These are phyloP conservation scores for Ctenochaetus hawaiiensis DNA, from an alignment of 2,797 vertebrate genomes.

Conservation along the genomic window DNA sequence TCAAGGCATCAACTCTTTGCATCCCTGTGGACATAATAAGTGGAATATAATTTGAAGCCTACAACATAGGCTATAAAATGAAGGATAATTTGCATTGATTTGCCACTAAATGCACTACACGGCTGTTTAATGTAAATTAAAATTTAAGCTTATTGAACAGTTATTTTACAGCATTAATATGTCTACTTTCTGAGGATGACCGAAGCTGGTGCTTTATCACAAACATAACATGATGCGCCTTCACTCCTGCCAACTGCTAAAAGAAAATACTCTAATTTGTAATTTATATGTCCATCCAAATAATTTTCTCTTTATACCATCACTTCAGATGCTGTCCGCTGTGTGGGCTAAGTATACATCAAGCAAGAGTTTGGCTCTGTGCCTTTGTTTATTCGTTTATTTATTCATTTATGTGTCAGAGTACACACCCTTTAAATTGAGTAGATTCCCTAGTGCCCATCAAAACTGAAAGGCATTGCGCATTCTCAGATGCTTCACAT, in stretches of 20 bases:
- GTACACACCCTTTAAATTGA: not conserved
- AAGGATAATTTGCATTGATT: constrained; percentile 4
- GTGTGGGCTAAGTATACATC: not conserved
- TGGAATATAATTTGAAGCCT: not conserved
- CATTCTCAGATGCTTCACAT: not conserved
- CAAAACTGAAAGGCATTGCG: constrained; percentile 6
- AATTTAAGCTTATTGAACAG: not conserved
- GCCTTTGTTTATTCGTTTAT: not conserved
- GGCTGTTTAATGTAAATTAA: constrained; percentile 9
- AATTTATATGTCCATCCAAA: constrained; percentile 10
- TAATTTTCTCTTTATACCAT: not conserved
- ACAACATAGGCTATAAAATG: not conserved
- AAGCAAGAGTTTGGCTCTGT: not conserved
- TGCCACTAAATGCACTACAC: not conserved
- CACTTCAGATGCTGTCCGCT: not conserved
- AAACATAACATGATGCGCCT: not conserved
- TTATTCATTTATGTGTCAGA: constrained; percentile 1
- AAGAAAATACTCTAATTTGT: not conserved
- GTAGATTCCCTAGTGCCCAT: not conserved
- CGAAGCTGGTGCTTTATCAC: constrained; percentile 14
- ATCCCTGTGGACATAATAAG: not conserved
- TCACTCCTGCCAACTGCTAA: not conserved
- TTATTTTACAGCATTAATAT: not conserved
- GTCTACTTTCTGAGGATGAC: constrained; percentile 13
- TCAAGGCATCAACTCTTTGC: not conserved